Evolutionary conservation across 1,140 invertebrate species (phyloP).

Genomic region (Drosophila arawakana): DNA sequence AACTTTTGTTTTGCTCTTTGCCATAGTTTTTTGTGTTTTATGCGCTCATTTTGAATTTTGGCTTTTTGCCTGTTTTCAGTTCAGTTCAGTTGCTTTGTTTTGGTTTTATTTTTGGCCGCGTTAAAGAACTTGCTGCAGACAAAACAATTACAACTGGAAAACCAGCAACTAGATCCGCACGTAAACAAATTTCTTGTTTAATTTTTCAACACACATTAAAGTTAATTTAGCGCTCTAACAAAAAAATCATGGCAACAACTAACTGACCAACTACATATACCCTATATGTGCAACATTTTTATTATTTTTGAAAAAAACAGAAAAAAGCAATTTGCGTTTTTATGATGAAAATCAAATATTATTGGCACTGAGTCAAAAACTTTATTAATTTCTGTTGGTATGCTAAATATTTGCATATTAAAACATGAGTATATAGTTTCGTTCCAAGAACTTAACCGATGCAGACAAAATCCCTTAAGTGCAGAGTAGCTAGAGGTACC

Average conservation of each 20-base stretch:
- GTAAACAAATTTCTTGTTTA: conserved; percentile 70
- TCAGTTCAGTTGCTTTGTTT: neutral
- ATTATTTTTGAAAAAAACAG: neutral
- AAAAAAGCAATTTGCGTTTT: no score
- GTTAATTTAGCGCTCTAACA: conserved; percentile 60
- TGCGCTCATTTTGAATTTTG: conserved; percentile 48
- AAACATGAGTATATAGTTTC: neutral
- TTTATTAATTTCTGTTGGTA: conserved; percentile 6
- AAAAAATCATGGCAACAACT: neutral
- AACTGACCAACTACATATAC: conserved; percentile 20
- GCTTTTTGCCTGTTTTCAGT: conserved; percentile 36
- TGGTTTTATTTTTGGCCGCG: conserved; percentile 39
- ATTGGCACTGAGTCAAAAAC: conserved; percentile 9
- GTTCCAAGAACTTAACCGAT: neutral
- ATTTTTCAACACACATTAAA: conserved; percentile 63
- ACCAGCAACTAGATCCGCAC: conserved; percentile 19
- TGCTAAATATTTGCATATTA: conserved; percentile 1
- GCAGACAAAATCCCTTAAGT: neutral
- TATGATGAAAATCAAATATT: conserved; percentile 1
- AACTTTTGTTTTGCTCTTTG: conserved; percentile 44
- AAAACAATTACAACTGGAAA: conserved; percentile 41
- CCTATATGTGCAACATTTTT: conserved; percentile 14
- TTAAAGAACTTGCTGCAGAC: conserved; percentile 69
- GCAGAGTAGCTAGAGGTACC: conserved; percentile 26
- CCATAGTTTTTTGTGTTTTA: conserved; percentile 19